Evolutionary conservation across 92 coral and sea anemone species (phyloP).

Genomic region (Porites cylindrica): DNA sequence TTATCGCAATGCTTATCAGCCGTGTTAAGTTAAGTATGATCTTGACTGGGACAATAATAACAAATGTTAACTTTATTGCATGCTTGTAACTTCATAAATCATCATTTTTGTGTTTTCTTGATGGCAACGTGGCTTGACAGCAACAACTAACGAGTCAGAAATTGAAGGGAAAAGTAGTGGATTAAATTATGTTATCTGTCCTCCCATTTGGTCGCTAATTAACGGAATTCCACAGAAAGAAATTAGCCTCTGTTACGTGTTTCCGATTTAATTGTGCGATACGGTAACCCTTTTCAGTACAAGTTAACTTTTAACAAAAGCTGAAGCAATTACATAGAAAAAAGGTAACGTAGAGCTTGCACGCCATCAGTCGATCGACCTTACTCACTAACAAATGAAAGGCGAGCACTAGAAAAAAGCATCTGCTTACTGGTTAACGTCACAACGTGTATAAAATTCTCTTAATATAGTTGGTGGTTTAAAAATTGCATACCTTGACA

Average conservation of each 20-base stretch:
- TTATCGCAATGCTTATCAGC: background rate
- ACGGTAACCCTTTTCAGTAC: no score
- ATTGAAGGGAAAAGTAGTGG: conserved; percentile 19
- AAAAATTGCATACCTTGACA: conserved; percentile 40
- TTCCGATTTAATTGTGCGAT: conserved; percentile 38
- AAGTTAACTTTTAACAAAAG: no score
- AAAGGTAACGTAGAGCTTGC: background rate
- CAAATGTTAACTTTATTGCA: conserved; percentile 19
- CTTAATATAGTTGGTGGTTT: background rate
- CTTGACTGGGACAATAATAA: conserved; percentile 5
- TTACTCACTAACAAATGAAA: background rate
- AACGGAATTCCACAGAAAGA: conserved; percentile 31
- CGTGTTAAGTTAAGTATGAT: background rate
- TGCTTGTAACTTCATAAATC: conserved; percentile 41
- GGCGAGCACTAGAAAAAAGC: background rate
- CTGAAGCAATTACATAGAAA: background rate
- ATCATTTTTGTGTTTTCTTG: conserved; percentile 5
- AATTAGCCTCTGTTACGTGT: conserved; percentile 34
- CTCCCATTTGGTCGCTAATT: conserved; percentile 38
- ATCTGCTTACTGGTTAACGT: background rate
- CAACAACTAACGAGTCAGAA: conserved; percentile 3
- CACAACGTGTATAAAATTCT: background rate
- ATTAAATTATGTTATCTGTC: conserved; percentile 10
- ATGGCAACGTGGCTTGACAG: conserved; percentile 20
- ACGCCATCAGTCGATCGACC: conserved; percentile 2